Evolutionary conservation across 2,113 vertebrate genomes (phyloP), one percentile per base, ranked within the genome.

Genomic region (Potamarius usumacintae): DNA sequence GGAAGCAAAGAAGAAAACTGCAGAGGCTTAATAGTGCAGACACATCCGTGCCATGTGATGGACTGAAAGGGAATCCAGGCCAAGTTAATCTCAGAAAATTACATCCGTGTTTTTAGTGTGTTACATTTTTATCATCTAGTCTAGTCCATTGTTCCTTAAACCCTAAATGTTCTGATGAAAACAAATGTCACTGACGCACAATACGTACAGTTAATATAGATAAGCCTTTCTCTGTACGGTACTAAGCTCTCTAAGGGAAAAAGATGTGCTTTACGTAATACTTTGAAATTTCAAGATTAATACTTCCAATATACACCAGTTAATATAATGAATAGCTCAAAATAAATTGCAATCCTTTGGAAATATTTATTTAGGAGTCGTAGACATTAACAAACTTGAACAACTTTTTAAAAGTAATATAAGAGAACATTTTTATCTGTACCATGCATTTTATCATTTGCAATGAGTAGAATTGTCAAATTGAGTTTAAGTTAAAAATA

Each of bases 1-100:
- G 91, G 97, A 97, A 94, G 96, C 95, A 30, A 87, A 95, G 79
- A 92, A 94, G 79, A 92, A 94, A 2, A 91, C 88, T 55, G 60
- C 78, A 3, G 89, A 95, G 86, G 93, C 93, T 89, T 95, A 91
- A 95, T 60, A 2, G 5, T 30, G 17, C n/a, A 20, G 4, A 55
- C 58, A 65, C 63, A 1, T 82, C 69, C 22, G 72, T 82, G 42
- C 81, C 58, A 57, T 84, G 62, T 91, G 81, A 86, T 58, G 84
- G 92, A 90, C 82, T 52, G 2, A 93, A 92, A 92, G 84, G 92
- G 91, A 93, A 89, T 92, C 91, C 22, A 82, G 57, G 27, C n/a
- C 1, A 27, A 34, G 25, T 20, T 78, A 76, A 58, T 82, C 52
- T 52, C 48, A 69, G 48, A 74, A 76, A 78, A 52, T 12, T 57